These are phyloP conservation scores for Branchipolynoe longqiensis DNA, from an alignment of 2,888 invertebrate genomes.

Conservation along the genomic window DNA sequence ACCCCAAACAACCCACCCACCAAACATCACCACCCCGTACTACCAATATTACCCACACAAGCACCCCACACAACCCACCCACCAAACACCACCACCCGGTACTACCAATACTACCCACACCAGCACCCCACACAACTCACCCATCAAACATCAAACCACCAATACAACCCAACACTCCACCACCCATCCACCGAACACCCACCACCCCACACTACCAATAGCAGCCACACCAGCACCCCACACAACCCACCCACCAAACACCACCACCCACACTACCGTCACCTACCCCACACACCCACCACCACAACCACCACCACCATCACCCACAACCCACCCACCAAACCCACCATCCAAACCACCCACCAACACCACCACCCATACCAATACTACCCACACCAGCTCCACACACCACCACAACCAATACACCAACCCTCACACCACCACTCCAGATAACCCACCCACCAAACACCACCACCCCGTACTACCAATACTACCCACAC, in stretches of 20 bases:
- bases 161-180: no score
- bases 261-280: neutral
- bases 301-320: neutral
- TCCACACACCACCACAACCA: neutral
- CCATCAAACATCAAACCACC: no score
- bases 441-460: neutral
- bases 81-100: no score
- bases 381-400: neutral
- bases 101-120: no score
- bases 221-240: neutral
- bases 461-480: neutral
- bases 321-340: neutral
- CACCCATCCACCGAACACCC: no score
- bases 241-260: neutral
- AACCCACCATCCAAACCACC: neutral
- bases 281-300: neutral
- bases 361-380: neutral
- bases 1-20: no score
- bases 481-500: neutral
- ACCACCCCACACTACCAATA: neutral
- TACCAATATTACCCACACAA: no score
- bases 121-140: neutral
- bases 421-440: neutral
- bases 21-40: no score
- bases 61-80: no score